Percentiles rank a stretch among this genome's conserved stretches.
These are phyloP conservation scores for Antennarius maculatus DNA, from an alignment of 2,797 vertebrate genomes.

Conservation along the genomic window DNA sequence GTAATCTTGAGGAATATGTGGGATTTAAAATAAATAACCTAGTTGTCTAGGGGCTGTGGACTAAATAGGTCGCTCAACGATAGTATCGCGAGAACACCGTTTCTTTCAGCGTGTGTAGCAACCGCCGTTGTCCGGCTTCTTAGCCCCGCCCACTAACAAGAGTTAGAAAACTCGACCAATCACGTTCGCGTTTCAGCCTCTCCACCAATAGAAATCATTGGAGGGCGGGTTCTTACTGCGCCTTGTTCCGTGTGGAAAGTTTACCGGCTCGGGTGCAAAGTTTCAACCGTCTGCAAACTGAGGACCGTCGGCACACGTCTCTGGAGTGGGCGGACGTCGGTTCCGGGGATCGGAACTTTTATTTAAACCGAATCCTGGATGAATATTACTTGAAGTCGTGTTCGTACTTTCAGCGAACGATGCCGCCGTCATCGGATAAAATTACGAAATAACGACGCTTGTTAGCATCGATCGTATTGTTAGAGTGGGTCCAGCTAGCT, in stretches of 20 bases:
- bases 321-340: constrained; percentile 13
- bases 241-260: constrained; percentile 96
- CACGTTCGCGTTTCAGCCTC: fast-evolving
- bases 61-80: not conserved
- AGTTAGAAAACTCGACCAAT: constrained; percentile 45
- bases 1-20: too few species aligned
- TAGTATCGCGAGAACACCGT: constrained; percentile 48
- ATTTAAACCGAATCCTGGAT: not conserved
- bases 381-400: not conserved
- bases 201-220: constrained; percentile 47
- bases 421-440: constrained; percentile 14
- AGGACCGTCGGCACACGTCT: constrained; percentile 52
- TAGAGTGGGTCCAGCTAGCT: constrained; percentile 58
- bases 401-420: constrained; percentile 8
- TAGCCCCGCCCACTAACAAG: constrained; percentile 30
- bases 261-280: constrained; percentile 96
- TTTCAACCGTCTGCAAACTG: constrained; percentile 93
- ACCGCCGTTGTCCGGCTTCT: constrained; percentile 52
- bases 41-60: too few species aligned
- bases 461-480: constrained; percentile 64
- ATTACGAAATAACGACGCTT: constrained; percentile 19
- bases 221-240: constrained; percentile 50
- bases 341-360: not conserved
- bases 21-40: too few species aligned
- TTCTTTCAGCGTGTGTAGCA: constrained; percentile 67